Evolutionary conservation across 2,888 invertebrate species (phyloP).

Genomic region (Tiliacea aurago): DNA sequence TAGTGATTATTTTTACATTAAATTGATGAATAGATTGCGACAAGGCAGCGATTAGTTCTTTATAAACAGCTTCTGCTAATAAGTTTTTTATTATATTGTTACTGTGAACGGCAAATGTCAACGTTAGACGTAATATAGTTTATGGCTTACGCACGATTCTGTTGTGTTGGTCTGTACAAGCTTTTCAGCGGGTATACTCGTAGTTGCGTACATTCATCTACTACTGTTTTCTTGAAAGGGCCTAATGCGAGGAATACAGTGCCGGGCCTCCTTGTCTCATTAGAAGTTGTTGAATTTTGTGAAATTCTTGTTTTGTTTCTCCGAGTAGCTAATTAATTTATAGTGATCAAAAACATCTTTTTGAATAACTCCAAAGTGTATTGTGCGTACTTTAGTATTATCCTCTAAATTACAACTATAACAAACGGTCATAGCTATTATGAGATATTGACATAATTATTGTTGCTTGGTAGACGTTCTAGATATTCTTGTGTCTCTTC

Average conservation of each 20-base stretch:
- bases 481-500: background rate
- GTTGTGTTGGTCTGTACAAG: background rate
- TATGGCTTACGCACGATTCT: slow-evolving; percentile 40
- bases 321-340: too few relatives aligned
- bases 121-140: slow-evolving; percentile 5
- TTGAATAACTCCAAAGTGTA: too few relatives aligned
- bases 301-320: too few relatives aligned
- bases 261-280: too few relatives aligned
- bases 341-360: too few relatives aligned
- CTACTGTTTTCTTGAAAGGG: too few relatives aligned
- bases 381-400: too few relatives aligned
- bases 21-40: slow-evolving; percentile 38
- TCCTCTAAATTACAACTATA: background rate
- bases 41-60: slow-evolving; percentile 32
- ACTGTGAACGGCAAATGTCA: slow-evolving; percentile 39
- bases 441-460: background rate
- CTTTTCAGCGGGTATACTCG: background rate
- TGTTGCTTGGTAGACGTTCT: background rate
- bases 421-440: background rate
- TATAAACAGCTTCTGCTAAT: slow-evolving; percentile 32
- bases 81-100: slow-evolving; percentile 36
- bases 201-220: background rate
- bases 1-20: slow-evolving; percentile 54
- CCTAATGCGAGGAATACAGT: too few relatives aligned
- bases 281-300: too few relatives aligned